These are phyloP conservation scores for Xestia xanthographa DNA, from an alignment of 2,888 invertebrate genomes.

Conservation along the genomic window DNA sequence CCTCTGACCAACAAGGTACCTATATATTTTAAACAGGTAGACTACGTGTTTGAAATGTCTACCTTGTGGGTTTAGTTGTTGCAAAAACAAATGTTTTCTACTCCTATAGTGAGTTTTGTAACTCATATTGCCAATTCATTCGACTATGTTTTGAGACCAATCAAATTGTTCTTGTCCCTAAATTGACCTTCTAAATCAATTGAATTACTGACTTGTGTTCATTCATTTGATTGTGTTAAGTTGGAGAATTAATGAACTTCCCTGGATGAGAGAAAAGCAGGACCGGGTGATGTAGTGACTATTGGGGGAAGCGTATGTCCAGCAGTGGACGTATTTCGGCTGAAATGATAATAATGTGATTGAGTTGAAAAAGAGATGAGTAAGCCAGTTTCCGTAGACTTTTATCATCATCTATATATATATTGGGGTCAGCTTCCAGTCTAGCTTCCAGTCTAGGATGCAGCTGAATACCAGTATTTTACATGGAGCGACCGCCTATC, in stretches of 20 bases:
- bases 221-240: slow-evolving; percentile 4
- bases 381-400: not conserved
- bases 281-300: not conserved
- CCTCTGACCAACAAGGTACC: too few relatives aligned
- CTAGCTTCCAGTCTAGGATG: too few relatives aligned
- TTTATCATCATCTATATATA: too few relatives aligned
- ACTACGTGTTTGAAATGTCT: too few relatives aligned
- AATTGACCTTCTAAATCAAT: slow-evolving; percentile 50
- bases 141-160: slow-evolving; percentile 18
- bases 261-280: not conserved
- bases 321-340: not conserved
- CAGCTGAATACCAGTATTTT: too few relatives aligned
- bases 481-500: too few relatives aligned
- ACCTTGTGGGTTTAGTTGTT: too few relatives aligned
- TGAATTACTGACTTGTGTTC: slow-evolving; percentile 35
- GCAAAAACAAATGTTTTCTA: not conserved
- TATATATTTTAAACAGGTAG: not conserved
- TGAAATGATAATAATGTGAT: not conserved
- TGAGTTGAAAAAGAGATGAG: not conserved
- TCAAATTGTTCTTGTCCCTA: slow-evolving; percentile 31
- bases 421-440: too few relatives aligned
- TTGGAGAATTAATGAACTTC: not conserved
- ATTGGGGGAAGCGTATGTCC: not conserved
- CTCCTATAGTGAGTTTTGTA: not conserved
- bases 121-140: slow-evolving; percentile 8